Evolutionary conservation across 2,888 invertebrate genomes (phyloP).

Genomic region (Drepanosiphum platanoidis): DNA sequence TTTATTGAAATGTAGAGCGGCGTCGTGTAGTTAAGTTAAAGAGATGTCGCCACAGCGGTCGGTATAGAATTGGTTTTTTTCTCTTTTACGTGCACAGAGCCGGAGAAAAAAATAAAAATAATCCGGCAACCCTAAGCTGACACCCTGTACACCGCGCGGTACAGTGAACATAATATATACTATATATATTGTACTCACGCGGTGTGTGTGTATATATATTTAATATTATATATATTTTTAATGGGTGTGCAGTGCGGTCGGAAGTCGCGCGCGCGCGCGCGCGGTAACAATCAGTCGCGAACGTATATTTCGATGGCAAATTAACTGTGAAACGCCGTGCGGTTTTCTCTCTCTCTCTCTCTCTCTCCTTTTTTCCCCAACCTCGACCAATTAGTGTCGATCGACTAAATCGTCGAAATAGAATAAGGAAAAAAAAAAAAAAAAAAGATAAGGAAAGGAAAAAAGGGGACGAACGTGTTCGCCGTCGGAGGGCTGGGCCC

Average conservation of each 20-base stretch:
- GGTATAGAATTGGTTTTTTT: too few species aligned
- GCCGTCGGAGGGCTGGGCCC: conserved; percentile 35
- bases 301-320: conserved; percentile 47
- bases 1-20: too few species aligned
- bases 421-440: conserved; percentile 2
- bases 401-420: conserved; percentile 47
- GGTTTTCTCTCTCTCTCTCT: conserved; percentile 17
- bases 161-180: neutral
- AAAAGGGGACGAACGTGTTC: conserved; percentile 36
- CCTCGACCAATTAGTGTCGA: conserved; percentile 56
- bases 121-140: too few species aligned
- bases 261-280: conserved; percentile 12
- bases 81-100: too few species aligned
- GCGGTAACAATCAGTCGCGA: conserved; percentile 27
- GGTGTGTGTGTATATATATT: neutral
- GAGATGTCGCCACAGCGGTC: too few species aligned
- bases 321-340: conserved; percentile 51
- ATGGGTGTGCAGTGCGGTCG: neutral
- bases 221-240: neutral
- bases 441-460: neutral
- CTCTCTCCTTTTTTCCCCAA: conserved; percentile 2
- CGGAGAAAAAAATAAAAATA: neutral
- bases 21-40: too few species aligned
- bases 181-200: neutral
- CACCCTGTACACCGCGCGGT: neutral